Evolutionary conservation across 2,888 invertebrate genomes (phyloP).

Genomic region (Stenurella melanura): DNA sequence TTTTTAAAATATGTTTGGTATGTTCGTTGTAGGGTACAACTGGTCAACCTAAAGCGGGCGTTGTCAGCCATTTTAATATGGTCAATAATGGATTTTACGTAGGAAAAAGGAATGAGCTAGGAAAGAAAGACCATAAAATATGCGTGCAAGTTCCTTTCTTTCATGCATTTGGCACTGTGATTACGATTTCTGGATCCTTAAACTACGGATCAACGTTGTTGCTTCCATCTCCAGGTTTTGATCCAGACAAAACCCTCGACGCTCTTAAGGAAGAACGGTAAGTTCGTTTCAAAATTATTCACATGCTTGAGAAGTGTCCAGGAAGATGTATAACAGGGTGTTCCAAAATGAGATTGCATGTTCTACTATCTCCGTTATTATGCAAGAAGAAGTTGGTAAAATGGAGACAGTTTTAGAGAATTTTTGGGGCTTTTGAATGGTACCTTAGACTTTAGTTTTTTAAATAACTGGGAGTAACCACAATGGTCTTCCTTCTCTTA

Average conservation of each 20-base stretch:
- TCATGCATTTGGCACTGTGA: slow-evolving; percentile 86
- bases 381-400: too few relatives aligned
- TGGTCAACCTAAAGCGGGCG: slow-evolving; percentile 83
- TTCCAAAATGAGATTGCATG: too few relatives aligned
- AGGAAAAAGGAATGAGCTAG: slow-evolving; percentile 74
- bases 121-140: slow-evolving; percentile 74
- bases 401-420: too few relatives aligned
- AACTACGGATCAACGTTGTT: slow-evolving; percentile 79
- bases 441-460: too few relatives aligned
- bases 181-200: slow-evolving; percentile 77
- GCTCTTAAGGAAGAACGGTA: slow-evolving; percentile 82
- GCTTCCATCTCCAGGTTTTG: slow-evolving; percentile 77
- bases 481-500: too few relatives aligned
- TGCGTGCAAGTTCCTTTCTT: slow-evolving; percentile 86
- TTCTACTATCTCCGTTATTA: too few relatives aligned
- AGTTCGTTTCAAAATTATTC: slow-evolving; percentile 54
- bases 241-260: slow-evolving; percentile 78
- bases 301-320: too few relatives aligned
- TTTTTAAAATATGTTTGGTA: background rate
- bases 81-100: slow-evolving; percentile 85
- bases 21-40: slow-evolving; percentile 73
- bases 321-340: too few relatives aligned
- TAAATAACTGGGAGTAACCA: too few relatives aligned
- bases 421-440: too few relatives aligned
- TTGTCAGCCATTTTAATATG: slow-evolving; percentile 82